These are phyloP conservation scores for Ctenicera cuprea DNA, from an alignment of 2,888 invertebrate genomes.

Conservation along the genomic window DNA sequence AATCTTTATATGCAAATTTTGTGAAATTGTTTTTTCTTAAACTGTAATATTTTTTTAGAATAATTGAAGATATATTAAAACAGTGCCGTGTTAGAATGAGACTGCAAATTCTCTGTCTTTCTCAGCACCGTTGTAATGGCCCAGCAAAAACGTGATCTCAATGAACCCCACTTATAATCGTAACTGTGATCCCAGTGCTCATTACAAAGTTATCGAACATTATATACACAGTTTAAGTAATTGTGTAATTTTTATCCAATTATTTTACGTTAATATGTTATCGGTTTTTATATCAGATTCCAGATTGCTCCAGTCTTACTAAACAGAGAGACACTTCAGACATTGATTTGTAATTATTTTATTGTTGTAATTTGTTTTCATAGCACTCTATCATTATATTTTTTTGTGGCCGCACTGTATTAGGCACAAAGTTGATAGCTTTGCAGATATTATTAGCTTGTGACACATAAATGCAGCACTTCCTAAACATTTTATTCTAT, in stretches of 20 bases:
- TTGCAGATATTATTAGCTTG: too few species aligned
- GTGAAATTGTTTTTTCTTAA: too few species aligned
- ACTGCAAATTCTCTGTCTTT: conserved; percentile 80
- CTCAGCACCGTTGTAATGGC: conserved; percentile 42
- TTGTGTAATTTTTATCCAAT: background rate
- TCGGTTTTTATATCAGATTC: background rate
- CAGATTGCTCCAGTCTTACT: too few species aligned
- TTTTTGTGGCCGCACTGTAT: too few species aligned
- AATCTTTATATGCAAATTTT: background rate
- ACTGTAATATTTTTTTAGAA: conserved; percentile 67
- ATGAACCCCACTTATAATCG: conserved; percentile 17
- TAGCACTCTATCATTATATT: too few species aligned
- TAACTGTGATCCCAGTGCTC: conserved; percentile 48
- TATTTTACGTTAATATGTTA: background rate
- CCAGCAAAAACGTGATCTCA: conserved; percentile 46
- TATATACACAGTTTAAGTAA: background rate
- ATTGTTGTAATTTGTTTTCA: too few species aligned
- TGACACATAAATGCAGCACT: too few species aligned
- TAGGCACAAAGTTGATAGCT: too few species aligned
- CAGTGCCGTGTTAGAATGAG: conserved; percentile 81
- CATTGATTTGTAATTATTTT: too few species aligned
- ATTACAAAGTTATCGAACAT: conserved; percentile 13
- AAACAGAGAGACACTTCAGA: too few species aligned
- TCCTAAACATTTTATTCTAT: too few species aligned
- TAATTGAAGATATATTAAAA: conserved; percentile 79